Percentiles rank a stretch among this genome's conserved stretches.
phyloP scores from a whole-genome alignment of 2,113 vertebrate genomes.

The Gambusia affinis region DNA sequence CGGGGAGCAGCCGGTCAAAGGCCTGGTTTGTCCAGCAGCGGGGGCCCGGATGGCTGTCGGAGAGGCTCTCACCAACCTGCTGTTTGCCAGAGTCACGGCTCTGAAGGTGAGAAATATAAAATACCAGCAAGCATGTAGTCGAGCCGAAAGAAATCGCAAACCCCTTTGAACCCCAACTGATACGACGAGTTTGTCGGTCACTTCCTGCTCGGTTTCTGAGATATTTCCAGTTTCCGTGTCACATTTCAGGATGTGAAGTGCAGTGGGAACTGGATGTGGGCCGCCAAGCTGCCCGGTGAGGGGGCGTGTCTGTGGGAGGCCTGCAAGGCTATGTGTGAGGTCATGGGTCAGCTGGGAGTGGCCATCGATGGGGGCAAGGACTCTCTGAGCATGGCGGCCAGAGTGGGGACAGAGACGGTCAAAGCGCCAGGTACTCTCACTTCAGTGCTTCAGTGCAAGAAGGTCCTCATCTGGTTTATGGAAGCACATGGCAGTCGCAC shows the following conservation, averaged over 20 bases:
- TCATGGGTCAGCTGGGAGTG: conserved; percentile 87
- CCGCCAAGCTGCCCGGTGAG: conserved; percentile 89
- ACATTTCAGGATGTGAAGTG: conserved; percentile 88
- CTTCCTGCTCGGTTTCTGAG: not conserved
- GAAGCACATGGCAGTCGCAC: too few species aligned
- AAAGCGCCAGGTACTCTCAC: conserved; percentile 85
- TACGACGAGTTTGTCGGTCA: not conserved
- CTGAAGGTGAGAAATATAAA: conserved; percentile 77
- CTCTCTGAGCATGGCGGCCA: conserved; percentile 93
- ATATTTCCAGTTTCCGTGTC: not conserved
- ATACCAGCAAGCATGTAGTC: too few species aligned
- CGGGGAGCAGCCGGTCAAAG: conserved; percentile 94
- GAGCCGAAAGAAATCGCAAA: not conserved
- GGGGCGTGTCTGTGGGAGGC: conserved; percentile 86
- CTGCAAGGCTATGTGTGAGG: conserved; percentile 87
- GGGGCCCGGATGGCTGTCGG: conserved; percentile 89
- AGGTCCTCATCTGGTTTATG: too few species aligned
- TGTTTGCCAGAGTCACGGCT: conserved; percentile 87
- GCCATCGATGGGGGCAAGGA: conserved; percentile 93
- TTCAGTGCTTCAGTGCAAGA: too few species aligned
- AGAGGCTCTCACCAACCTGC: conserved; percentile 92
- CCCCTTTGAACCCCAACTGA: not conserved
- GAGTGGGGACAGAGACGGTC: conserved; percentile 85
- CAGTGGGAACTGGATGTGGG: conserved; percentile 97
- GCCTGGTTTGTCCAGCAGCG: conserved; percentile 83